Evolutionary conservation across 2,113 vertebrate species (phyloP), one percentile per base, ranked within the genome.

Genomic region (Albula goreensis): DNA sequence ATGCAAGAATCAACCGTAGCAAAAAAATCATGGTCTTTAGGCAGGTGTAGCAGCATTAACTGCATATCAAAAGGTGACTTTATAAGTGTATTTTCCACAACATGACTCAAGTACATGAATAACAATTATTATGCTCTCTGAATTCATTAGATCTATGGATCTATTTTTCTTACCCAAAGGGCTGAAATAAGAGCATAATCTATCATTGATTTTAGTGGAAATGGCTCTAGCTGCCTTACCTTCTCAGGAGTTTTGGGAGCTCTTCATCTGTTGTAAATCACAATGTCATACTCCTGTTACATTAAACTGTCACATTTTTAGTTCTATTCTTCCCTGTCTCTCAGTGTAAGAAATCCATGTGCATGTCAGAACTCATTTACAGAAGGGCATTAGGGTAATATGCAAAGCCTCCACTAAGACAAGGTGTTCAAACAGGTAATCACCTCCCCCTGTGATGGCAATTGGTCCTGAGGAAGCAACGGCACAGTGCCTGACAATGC

Each of bases 321-420:
- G 48, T 15, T 78, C 81, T 66, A 11, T 50, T 50, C 22, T 74
- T 81, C 49, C 22, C 41, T 78, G 80, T 25, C 49, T 56, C 48
- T 19, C 41, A 82, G 66, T 78, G 85, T 84, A 84, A 85, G 57
- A 83, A 70, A 52, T 9, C 49, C n/a, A 17, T 82, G 87, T 87
- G 85, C 87, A 53, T 84, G 12, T 80, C 19, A 66, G 49, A 60
- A 87, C 57, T 78, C 49, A 85, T 83, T 83, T 82, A 86, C 87
- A 49, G 53, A 51, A 86, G 85, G 86, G 85, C 57, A 81, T 83
- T 49, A 88, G 85, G 83, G 52, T 84, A 85, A 89, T 88, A 89
- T 87, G 80, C 60, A 85, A 63, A 80, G 57, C 81, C 60, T 70
- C n/a, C n/a, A 51, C 22, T 50, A 81, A 57, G 85, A 63, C 80